A percentile compares a stretch with the other conserved stretches of the same genome.
phyloP scores from a whole-genome alignment of 2,888 invertebrate genomes.

The Cyclophora albipunctata region DNA sequence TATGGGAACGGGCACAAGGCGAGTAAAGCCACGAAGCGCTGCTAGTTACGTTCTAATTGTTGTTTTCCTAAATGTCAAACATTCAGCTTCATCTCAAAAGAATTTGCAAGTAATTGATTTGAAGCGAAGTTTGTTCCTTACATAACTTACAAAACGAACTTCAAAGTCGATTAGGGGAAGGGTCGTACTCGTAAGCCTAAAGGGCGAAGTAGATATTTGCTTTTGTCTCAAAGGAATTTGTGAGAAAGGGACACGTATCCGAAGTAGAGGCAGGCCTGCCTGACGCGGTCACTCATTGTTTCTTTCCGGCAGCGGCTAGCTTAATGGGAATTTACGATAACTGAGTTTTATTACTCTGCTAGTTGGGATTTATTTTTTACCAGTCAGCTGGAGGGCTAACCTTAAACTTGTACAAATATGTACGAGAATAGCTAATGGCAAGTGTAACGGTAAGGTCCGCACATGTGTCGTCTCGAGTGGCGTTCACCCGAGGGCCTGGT shows the following conservation, averaged over 20 bases:
- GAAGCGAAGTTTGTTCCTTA: not conserved
- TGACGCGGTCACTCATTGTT: conserved; percentile 9
- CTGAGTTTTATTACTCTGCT: conserved; percentile 6
- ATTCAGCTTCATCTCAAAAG: not conserved
- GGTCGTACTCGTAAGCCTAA: conserved; percentile 9
- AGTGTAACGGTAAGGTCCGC: conserved; percentile 34
- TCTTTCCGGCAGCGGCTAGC: conserved; percentile 17
- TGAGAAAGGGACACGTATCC: conserved; percentile 11
- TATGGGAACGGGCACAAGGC: no score
- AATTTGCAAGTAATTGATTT: conserved; percentile 16
- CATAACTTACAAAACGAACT: conserved; percentile 5
- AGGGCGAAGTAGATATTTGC: conserved; percentile 8
- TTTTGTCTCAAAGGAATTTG: conserved; percentile 13
- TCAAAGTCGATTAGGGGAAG: conserved; percentile 13
- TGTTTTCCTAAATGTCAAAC: no score
- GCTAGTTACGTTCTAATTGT: no score
- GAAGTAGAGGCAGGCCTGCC: conserved; percentile 7
- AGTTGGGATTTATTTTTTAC: conserved; percentile 9
- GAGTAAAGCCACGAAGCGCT: no score
- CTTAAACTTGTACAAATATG: conserved; percentile 36
- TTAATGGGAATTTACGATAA: conserved; percentile 14
- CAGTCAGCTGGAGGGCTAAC: conserved; percentile 35
- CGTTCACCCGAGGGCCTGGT: conserved; percentile 37
- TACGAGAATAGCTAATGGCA: conserved; percentile 27
- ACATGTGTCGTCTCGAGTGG: conserved; percentile 46